A percentile compares a stretch with the other conserved stretches of the same genome.
phyloP scores from a whole-genome alignment of 2,113 vertebrate species.

The Polypterus bichir region DNA sequence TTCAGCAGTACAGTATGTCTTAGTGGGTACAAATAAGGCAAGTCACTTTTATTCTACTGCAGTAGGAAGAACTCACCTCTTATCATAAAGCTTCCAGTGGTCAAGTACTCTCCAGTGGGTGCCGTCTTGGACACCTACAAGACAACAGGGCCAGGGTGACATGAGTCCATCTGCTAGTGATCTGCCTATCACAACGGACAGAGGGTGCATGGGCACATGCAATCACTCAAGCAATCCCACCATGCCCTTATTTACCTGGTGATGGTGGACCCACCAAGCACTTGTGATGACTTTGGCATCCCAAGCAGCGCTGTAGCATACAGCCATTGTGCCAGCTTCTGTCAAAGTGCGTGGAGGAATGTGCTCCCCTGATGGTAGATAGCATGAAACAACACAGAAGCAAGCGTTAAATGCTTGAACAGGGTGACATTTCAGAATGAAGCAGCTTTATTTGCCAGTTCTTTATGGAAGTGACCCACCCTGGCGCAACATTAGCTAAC shows the following conservation, averaged over 20 bases:
- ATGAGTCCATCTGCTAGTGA: no score
- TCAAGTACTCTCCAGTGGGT: slow-evolving; percentile 92
- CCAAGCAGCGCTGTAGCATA: slow-evolving; percentile 96
- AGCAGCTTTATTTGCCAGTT: no score
- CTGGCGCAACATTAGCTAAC: neutral
- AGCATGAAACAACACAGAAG: neutral
- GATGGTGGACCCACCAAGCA: slow-evolving; percentile 95
- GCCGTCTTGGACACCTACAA: slow-evolving; percentile 90
- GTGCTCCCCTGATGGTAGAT: slow-evolving; percentile 48
- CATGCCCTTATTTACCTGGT: slow-evolving; percentile 61
- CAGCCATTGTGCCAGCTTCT: slow-evolving; percentile 84
- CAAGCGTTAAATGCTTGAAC: neutral
- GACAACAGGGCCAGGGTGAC: neutral
- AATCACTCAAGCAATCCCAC: neutral
- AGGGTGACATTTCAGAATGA: no score
- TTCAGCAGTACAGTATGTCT: no score
- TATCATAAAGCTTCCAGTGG: slow-evolving; percentile 97
- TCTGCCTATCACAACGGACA: no score
- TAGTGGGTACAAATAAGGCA: no score
- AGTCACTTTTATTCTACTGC: neutral
- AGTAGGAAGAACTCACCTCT: slow-evolving; percentile 53
- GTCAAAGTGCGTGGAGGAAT: slow-evolving; percentile 82
- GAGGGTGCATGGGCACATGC: neutral
- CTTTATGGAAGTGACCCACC: no score
- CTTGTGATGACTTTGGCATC: slow-evolving; percentile 91